Conservation (phyloP, 2,888 invertebrate species). For the Pyrrhia umbra region DNA sequence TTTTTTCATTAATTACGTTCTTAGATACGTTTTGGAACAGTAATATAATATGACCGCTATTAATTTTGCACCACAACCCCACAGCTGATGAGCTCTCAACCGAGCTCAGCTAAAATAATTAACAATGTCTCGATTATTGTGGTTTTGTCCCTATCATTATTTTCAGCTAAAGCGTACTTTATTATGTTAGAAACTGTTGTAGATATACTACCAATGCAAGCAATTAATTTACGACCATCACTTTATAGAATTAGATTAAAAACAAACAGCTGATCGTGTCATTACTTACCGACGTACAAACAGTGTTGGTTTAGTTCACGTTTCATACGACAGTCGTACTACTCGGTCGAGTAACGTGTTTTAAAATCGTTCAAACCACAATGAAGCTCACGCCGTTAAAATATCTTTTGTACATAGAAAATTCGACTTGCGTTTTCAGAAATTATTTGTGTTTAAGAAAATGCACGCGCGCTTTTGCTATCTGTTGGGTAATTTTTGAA, state of each 20-base stretch:
- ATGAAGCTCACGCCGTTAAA: constrained; percentile 56
- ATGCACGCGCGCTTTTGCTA: constrained; percentile 27
- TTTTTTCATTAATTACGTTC: neutral
- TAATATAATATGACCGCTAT: constrained; percentile 32
- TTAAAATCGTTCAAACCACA: neutral
- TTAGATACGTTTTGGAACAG: constrained; percentile 14
- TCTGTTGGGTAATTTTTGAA: constrained; percentile 30
- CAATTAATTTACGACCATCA: constrained; percentile 32
- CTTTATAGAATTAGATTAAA: constrained; percentile 36
- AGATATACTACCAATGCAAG: constrained; percentile 7
- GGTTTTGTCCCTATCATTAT: constrained; percentile 45
- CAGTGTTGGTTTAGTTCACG: neutral
- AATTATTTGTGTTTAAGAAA: constrained; percentile 53
- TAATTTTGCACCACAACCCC: constrained; percentile 57
- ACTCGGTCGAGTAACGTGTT: neutral
- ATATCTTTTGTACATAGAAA: constrained; percentile 58
- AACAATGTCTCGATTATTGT: constrained; percentile 66
- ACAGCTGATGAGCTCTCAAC: constrained; percentile 67
- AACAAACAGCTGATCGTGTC: constrained; percentile 13
- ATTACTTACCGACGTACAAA: neutral
- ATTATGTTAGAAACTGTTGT: constrained; percentile 20
- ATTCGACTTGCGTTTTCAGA: constrained; percentile 58
- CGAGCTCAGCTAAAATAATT: constrained; percentile 70
- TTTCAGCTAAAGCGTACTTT: constrained; percentile 34
- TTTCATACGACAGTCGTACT: neutral